A percentile compares a stretch with the other conserved stretches of the same genome.
These are phyloP conservation scores for Xiphorhynchus erythropygius DNA, from an alignment of 2,797 vertebrate genomes.

Conservation along the genomic window DNA sequence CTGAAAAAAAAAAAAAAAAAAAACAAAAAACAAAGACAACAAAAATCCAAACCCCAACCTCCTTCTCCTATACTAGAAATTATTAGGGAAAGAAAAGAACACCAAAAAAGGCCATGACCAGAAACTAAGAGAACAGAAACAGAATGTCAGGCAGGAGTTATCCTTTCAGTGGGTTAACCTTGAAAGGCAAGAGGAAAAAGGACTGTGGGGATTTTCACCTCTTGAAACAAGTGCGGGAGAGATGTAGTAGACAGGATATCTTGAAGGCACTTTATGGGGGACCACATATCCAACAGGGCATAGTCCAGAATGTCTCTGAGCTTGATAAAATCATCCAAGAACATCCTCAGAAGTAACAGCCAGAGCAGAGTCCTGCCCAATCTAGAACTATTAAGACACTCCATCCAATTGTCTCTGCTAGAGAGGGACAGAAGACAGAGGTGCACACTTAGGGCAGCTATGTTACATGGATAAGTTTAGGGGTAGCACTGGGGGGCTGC, in stretches of 20 bases:
- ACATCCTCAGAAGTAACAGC: background rate
- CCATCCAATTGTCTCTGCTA: background rate
- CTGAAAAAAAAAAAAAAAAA: background rate
- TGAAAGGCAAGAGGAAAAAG: background rate
- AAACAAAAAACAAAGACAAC: background rate
- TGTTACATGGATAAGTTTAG: background rate
- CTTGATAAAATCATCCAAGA: background rate
- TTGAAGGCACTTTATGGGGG: background rate
- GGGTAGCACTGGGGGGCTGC: background rate
- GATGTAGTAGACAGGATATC: rapidly evolving
- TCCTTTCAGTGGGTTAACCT: background rate
- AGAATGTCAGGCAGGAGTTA: background rate
- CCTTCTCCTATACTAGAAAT: background rate
- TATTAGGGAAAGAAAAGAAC: background rate
- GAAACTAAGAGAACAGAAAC: background rate
- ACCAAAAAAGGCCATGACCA: background rate
- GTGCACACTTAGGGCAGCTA: background rate
- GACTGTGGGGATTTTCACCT: background rate
- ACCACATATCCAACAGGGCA: background rate
- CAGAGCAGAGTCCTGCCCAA: background rate
- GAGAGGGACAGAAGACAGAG: background rate
- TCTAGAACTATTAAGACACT: background rate
- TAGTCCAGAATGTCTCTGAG: background rate
- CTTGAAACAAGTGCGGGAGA: background rate
- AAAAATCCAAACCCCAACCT: background rate